Evolutionary conservation across 2,888 invertebrate genomes (phyloP).

Genomic region (Aphelenchoides bicaudatus): DNA sequence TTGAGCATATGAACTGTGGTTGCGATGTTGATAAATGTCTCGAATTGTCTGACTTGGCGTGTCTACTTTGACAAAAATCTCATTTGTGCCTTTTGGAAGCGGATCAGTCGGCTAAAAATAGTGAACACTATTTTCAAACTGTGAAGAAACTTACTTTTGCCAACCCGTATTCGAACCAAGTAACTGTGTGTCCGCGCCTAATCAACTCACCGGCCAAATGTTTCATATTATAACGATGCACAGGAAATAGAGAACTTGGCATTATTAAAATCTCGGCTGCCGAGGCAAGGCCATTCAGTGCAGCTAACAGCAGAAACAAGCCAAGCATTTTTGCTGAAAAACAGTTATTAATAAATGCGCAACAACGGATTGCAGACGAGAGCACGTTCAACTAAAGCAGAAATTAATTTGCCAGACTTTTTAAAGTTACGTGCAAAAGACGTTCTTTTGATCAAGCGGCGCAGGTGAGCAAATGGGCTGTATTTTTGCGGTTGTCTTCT

Average conservation of each 20-base stretch:
- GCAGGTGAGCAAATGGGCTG: too few relatives aligned
- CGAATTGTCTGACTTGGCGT: conserved; percentile 24
- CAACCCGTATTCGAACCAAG: conserved; percentile 58
- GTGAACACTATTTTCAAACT: neutral
- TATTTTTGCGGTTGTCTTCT: too few relatives aligned
- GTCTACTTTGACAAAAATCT: conserved; percentile 36
- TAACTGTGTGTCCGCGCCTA: conserved; percentile 48
- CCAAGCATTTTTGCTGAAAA: too few relatives aligned
- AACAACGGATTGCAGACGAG: too few relatives aligned
- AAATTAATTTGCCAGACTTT: too few relatives aligned
- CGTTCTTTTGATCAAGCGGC: too few relatives aligned
- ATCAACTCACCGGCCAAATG: conserved; percentile 56
- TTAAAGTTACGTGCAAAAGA: too few relatives aligned
- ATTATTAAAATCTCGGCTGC: conserved; percentile 46
- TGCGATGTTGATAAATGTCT: conserved; percentile 38
- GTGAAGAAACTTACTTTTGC: conserved; percentile 33
- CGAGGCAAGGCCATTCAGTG: neutral
- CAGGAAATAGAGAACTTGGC: conserved; percentile 54
- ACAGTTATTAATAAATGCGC: too few relatives aligned
- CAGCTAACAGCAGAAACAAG: too few relatives aligned
- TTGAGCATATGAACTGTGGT: conserved; percentile 33
- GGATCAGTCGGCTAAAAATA: conserved; percentile 30
- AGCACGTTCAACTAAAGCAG: too few relatives aligned
- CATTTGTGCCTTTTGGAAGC: conserved; percentile 36
- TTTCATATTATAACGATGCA: conserved; percentile 51